phyloP scores from a whole-genome alignment of 1,140 invertebrate species.

The Asobara japonica region DNA sequence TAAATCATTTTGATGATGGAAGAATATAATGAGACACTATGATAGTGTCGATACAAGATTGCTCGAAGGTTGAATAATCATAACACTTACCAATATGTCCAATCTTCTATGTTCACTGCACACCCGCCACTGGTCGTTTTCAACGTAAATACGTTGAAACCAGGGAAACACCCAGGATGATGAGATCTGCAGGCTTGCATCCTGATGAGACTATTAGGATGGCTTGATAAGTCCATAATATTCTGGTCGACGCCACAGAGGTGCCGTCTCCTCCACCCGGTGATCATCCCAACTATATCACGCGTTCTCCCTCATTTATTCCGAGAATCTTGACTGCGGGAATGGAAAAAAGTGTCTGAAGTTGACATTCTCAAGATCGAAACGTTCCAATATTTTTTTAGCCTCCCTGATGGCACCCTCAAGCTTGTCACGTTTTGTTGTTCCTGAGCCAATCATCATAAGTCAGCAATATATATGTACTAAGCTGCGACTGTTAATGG shows the following conservation, averaged over 20 bases:
- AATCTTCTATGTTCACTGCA: slow-evolving; percentile 18
- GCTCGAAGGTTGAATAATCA: slow-evolving; percentile 42
- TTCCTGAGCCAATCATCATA: too few species aligned
- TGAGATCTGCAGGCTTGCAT: slow-evolving; percentile 64
- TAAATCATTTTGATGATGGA: too few species aligned
- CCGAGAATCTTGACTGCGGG: slow-evolving; percentile 17
- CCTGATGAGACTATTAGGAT: slow-evolving; percentile 65
- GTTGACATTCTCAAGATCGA: too few species aligned
- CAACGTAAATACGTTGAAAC: slow-evolving; percentile 44
- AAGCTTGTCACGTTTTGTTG: too few species aligned
- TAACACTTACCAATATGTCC: slow-evolving; percentile 51
- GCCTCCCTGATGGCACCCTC: too few species aligned
- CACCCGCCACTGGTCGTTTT: slow-evolving; percentile 53
- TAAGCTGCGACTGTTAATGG: too few species aligned
- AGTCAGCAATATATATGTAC: too few species aligned
- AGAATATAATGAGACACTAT: not conserved
- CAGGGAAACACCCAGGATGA: slow-evolving; percentile 53
- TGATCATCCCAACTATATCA: slow-evolving; percentile 35
- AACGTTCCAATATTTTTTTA: too few species aligned
- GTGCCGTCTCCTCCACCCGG: slow-evolving; percentile 54
- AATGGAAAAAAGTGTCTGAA: too few species aligned
- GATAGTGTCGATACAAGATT: not conserved
- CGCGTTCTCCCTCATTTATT: slow-evolving; percentile 34
- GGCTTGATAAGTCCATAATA: slow-evolving; percentile 65
- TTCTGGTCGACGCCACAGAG: slow-evolving; percentile 53